Evolutionary conservation across 2,797 vertebrate species (phyloP).

Genomic region (Oryzias sinensis): DNA sequence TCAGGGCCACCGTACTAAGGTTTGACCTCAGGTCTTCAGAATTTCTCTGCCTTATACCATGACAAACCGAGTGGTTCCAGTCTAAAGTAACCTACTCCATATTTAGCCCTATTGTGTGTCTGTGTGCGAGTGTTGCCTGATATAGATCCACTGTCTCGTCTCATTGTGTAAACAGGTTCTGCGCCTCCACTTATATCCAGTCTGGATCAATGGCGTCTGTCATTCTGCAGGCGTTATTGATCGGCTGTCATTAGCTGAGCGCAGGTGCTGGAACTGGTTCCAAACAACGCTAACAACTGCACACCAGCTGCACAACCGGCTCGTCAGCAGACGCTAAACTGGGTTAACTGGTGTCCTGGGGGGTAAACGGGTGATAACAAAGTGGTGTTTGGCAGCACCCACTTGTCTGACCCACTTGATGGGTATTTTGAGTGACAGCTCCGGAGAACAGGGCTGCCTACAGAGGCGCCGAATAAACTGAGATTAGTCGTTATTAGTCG

Average conservation of each 20-base stretch:
- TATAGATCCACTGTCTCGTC: constrained; percentile 10
- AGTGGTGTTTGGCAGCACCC: constrained; percentile 29
- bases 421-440: constrained; percentile 42
- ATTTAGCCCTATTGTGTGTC: background rate
- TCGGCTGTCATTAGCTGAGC: constrained; percentile 17
- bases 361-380: constrained; percentile 3
- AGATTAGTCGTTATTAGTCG: too few species aligned
- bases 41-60: too few species aligned
- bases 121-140: background rate
- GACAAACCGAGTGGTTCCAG: too few species aligned
- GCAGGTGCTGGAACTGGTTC: constrained; percentile 13
- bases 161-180: constrained; percentile 27
- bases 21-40: too few species aligned
- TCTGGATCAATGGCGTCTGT: constrained; percentile 37
- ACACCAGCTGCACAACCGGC: background rate
- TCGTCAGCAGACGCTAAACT: constrained; percentile 10
- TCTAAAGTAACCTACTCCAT: too few species aligned
- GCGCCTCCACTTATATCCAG: constrained; percentile 36
- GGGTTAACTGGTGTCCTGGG: constrained; percentile 16
- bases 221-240: constrained; percentile 38
- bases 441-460: constrained; percentile 32
- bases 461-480: too few species aligned
- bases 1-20: too few species aligned
- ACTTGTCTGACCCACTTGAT: constrained; percentile 48
- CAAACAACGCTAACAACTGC: constrained; percentile 2